Evolutionary conservation across 2,113 vertebrate genomes (phyloP).

Genomic region (Oxyura jamaicensis): DNA sequence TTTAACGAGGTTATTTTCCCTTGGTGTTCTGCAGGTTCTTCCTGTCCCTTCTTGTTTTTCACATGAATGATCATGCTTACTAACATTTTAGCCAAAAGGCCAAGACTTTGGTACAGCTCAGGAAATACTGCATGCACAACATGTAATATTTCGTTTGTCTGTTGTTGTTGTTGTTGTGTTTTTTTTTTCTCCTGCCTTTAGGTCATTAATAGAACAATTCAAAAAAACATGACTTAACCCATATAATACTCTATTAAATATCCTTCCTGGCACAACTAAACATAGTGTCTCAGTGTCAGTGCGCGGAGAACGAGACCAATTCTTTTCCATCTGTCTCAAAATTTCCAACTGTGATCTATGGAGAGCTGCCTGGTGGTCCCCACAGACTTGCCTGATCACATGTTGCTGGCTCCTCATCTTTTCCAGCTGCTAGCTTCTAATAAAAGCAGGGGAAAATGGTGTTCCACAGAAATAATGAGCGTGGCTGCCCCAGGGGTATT

Average conservation of each 20-base stretch:
- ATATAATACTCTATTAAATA: neutral
- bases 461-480: conserved; percentile 22
- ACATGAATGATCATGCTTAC: neutral
- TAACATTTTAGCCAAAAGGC: neutral
- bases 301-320: neutral
- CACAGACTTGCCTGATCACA: neutral
- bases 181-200: neutral
- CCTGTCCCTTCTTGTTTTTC: neutral
- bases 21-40: neutral
- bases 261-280: neutral
- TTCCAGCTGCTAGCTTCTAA: conserved; percentile 42
- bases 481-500: neutral
- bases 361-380: conserved; percentile 12
- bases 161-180: too few relatives aligned
- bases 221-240: neutral
- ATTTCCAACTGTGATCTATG: neutral
- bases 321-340: neutral
- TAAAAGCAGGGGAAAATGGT: neutral
- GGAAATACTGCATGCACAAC: neutral
- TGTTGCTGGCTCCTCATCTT: conserved; percentile 12
- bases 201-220: neutral
- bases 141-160: neutral
- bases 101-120: neutral
- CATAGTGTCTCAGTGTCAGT: neutral
- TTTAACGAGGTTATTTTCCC: neutral